A percentile compares a stretch with the other conserved stretches of the same genome.
phyloP scores from a whole-genome alignment of 2,113 vertebrate species.

The Saimiri boliviensis region DNA sequence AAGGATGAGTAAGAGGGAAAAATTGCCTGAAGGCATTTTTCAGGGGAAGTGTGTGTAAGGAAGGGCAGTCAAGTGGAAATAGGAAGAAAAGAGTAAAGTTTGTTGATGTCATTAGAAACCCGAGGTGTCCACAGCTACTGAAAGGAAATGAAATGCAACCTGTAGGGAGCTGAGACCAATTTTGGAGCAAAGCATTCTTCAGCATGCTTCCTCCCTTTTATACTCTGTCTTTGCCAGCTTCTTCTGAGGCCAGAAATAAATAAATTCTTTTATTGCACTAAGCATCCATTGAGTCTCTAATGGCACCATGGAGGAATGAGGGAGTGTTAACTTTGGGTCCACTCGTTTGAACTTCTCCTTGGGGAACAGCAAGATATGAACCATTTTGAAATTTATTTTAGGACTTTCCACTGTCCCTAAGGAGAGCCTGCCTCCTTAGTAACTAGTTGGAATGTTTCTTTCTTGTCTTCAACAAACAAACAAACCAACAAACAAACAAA shows the following conservation, averaged over 20 bases:
- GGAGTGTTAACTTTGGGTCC: not conserved
- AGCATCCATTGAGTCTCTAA: not conserved
- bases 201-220: not conserved
- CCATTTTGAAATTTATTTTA: constrained; percentile 1
- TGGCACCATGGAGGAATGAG: not conserved
- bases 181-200: not conserved
- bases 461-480: not conserved
- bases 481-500: not conserved
- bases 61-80: constrained; percentile 67
- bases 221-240: not conserved
- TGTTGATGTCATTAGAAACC: constrained; percentile 13
- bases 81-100: constrained; percentile 55
- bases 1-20: constrained; percentile 59
- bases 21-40: constrained; percentile 64
- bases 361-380: not conserved
- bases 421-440: not conserved
- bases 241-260: not conserved
- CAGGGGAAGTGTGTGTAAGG: constrained; percentile 60
- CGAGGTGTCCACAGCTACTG: not conserved
- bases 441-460: not conserved
- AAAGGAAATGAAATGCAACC: not conserved
- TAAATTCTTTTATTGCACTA: not conserved
- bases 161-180: not conserved
- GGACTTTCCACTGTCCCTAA: not conserved
- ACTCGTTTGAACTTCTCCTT: not conserved